A percentile compares a stretch with the other conserved stretches of the same genome.
These are phyloP conservation scores for Rhizomys pruinosus DNA, from an alignment of 2,113 vertebrate genomes.

Conservation along the genomic window DNA sequence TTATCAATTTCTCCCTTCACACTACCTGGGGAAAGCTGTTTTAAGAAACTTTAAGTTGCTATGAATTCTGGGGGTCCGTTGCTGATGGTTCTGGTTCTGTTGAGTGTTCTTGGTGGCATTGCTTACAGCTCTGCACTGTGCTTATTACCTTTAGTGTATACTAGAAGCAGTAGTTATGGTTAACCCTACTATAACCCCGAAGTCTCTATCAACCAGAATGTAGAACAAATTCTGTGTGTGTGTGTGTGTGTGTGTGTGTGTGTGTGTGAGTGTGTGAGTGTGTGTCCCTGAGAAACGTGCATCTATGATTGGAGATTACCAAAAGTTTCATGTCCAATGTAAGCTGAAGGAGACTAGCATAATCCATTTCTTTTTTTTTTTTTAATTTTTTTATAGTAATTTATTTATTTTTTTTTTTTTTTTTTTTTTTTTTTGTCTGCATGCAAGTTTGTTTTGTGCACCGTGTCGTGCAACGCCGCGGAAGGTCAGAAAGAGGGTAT, in stretches of 20 bases:
- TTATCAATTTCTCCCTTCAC: too few species aligned
- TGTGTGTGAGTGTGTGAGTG: neutral
- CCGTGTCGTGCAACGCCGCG: too few species aligned
- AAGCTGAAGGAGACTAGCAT: neutral
- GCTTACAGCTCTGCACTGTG: neutral
- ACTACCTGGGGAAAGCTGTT: constrained; percentile 4
- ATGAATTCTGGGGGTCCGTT: constrained; percentile 30
- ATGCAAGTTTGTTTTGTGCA: too few species aligned
- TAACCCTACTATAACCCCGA: neutral
- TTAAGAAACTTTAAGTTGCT: neutral
- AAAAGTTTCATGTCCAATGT: neutral
- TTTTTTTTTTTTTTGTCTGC: too few species aligned
- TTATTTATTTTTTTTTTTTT: too few species aligned
- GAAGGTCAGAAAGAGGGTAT: too few species aligned
- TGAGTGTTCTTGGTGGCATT: neutral
- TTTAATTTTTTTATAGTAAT: too few species aligned
- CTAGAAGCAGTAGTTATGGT: constrained; percentile 26
- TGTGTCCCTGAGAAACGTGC: neutral
- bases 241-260: neutral
- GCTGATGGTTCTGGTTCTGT: constrained; percentile 65
- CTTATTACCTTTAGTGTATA: neutral
- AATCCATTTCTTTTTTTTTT: neutral
- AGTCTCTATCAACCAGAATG: neutral
- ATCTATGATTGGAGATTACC: neutral
- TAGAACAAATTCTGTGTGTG: neutral